Conservation (phyloP, 2,113 vertebrate species). For the Hippolais icterina region DNA sequence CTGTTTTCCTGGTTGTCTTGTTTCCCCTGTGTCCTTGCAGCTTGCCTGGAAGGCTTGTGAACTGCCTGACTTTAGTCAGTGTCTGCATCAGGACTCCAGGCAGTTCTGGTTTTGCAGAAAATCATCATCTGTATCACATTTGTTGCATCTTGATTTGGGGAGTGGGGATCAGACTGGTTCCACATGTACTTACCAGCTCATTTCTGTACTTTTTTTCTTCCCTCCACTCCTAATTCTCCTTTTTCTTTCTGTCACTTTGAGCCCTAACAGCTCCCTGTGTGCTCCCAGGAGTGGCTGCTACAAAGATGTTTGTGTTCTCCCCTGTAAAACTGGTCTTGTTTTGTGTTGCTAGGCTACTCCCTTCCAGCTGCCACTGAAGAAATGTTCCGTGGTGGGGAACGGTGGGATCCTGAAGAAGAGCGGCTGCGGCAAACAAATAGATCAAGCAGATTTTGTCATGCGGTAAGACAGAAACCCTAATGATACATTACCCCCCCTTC, state of each 20-base stretch:
- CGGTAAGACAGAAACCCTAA: slow-evolving; percentile 79
- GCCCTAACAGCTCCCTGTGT: background rate
- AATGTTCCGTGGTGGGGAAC: slow-evolving; percentile 94
- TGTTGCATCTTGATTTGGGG: background rate
- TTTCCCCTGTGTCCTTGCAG: background rate
- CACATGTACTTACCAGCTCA: background rate
- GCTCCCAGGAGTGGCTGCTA: background rate
- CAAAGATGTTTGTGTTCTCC: slow-evolving; percentile 61
- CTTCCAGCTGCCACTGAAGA: slow-evolving; percentile 90
- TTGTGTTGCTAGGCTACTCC: slow-evolving; percentile 87
- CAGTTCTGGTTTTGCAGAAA: background rate
- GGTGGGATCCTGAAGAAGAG: slow-evolving; percentile 93
- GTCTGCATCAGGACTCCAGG: background rate
- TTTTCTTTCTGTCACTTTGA: background rate
- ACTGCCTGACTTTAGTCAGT: background rate
- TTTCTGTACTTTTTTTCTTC: background rate
- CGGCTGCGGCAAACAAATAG: slow-evolving; percentile 88
- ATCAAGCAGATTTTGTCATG: slow-evolving; percentile 92
- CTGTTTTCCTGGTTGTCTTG: background rate
- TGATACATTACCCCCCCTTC: background rate
- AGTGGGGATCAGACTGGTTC: background rate
- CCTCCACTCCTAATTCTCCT: background rate
- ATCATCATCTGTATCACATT: background rate
- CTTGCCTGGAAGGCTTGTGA: background rate
- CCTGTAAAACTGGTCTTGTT: slow-evolving; percentile 70